Evolutionary conservation across 2,797 vertebrate genomes (phyloP).

Genomic region (Huso huso): DNA sequence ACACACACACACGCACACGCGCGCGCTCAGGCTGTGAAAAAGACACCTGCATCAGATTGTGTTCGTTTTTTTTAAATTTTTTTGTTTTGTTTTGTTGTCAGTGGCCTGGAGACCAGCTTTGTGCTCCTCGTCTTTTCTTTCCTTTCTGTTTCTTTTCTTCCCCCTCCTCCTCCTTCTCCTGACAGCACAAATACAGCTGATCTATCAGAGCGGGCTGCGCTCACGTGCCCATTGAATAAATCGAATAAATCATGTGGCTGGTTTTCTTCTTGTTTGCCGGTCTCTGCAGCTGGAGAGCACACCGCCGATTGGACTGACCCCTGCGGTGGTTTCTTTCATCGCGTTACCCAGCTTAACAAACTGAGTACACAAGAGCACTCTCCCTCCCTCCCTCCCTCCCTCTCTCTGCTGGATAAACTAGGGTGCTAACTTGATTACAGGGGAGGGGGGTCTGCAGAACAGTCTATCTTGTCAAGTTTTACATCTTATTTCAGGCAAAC

Average conservation of each 20-base stretch:
- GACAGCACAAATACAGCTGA: constrained; percentile 97
- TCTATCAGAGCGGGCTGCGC: constrained; percentile 54
- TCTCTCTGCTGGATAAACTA: too few relatives aligned
- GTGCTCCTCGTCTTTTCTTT: constrained; percentile 42
- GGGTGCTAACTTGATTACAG: too few relatives aligned
- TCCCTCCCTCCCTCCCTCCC: too few relatives aligned
- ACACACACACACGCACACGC: constrained; percentile 18
- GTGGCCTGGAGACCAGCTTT: constrained; percentile 47
- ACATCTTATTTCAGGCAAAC: too few relatives aligned
- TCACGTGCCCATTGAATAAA: constrained; percentile 71
- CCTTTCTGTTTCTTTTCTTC: constrained; percentile 37
- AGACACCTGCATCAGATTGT: constrained; percentile 14
- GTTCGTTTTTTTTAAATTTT: constrained; percentile 23
- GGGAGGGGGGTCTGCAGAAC: too few relatives aligned
- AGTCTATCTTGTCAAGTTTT: too few relatives aligned
- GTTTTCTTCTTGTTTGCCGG: not conserved
- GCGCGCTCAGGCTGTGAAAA: constrained; percentile 5
- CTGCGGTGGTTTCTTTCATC: too few relatives aligned
- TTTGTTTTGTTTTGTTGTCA: constrained; percentile 24
- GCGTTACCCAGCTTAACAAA: too few relatives aligned
- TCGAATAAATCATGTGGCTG: constrained; percentile 38
- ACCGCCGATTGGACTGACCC: too few relatives aligned
- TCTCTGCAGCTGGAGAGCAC: too few relatives aligned
- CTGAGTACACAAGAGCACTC: too few relatives aligned
- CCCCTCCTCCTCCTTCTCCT: constrained; percentile 51